These are phyloP conservation scores for Amorpha juglandis DNA, from an alignment of 2,888 invertebrate species.

Conservation along the genomic window DNA sequence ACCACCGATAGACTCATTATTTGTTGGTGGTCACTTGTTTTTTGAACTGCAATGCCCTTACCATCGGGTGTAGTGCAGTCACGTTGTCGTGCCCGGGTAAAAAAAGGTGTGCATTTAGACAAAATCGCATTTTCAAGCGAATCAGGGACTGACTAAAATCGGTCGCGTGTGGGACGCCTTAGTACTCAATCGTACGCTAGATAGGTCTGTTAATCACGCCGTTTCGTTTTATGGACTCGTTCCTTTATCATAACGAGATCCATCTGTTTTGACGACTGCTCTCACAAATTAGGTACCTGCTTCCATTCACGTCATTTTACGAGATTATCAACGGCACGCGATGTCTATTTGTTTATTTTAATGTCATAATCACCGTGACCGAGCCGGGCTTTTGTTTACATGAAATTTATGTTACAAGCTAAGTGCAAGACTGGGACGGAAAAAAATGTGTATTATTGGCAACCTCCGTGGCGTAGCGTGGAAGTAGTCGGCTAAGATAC, in stretches of 20 bases:
- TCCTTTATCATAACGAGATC: conserved; percentile 21
- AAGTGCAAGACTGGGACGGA: too few species aligned
- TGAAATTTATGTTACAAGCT: too few species aligned
- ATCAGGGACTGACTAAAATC: background rate
- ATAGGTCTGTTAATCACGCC: conserved; percentile 17
- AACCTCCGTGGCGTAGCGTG: too few species aligned
- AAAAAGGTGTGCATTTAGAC: background rate
- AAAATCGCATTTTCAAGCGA: background rate
- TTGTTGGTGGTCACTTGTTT: too few species aligned
- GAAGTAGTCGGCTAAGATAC: too few species aligned
- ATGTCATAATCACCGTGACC: too few species aligned
- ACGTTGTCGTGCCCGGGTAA: too few species aligned
- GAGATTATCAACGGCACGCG: background rate
- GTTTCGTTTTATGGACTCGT: conserved; percentile 19
- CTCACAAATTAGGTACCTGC: conserved; percentile 20
- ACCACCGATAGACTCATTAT: too few species aligned
- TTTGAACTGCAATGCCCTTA: too few species aligned
- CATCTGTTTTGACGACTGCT: conserved; percentile 24
- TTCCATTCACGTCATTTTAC: background rate
- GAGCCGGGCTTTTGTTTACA: too few species aligned
- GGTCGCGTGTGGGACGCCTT: background rate
- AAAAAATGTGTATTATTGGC: too few species aligned
- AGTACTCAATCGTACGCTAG: background rate
- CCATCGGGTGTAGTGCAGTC: too few species aligned
- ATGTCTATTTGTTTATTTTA: background rate